A percentile compares a stretch with the other conserved stretches of the same genome.
Conservation (phyloP, 37 sponge, comb jelly and placozoan genomes). For the Crambe crambe region DNA sequence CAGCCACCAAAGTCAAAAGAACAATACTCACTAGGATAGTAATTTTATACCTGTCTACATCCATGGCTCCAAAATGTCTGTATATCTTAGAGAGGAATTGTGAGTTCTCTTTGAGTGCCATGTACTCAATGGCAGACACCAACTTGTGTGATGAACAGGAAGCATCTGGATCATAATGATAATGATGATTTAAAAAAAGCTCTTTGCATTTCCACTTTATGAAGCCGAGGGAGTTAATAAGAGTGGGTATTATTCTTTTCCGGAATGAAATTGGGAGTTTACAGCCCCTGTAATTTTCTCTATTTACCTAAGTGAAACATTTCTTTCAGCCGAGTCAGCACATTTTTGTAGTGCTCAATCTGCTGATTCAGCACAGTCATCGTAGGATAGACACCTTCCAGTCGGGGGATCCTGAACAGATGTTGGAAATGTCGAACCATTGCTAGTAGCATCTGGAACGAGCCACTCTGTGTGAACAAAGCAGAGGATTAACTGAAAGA, state of each 20-base stretch:
- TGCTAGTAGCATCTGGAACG: conserved; percentile 12
- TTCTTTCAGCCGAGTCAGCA: conserved; percentile 8
- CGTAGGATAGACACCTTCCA: conserved; percentile 51
- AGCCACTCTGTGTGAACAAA: neutral
- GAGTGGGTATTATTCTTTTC: too few species aligned
- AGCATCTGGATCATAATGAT: neutral
- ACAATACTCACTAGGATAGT: neutral
- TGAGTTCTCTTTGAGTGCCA: neutral
- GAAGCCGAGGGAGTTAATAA: too few species aligned
- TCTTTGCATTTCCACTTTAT: too few species aligned
- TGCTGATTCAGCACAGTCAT: conserved; percentile 43
- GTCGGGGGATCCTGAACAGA: conserved; percentile 48
- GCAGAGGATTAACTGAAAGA: neutral
- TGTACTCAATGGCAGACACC: conserved; percentile 7
- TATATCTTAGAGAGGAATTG: conserved; percentile 9
- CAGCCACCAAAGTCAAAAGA: neutral
- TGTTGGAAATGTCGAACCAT: conserved; percentile 69
- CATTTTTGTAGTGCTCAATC: conserved; percentile 16
- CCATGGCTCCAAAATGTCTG: conserved; percentile 11
- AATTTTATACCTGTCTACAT: neutral
- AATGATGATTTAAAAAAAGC: too few species aligned
- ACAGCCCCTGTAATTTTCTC: neutral
- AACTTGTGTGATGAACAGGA: conserved; percentile 12
- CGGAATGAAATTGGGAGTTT: too few species aligned
- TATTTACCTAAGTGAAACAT: conserved; percentile 13